These are phyloP conservation scores for Bostrychus sinensis DNA, from an alignment of 2,113 vertebrate genomes.

Conservation along the genomic window DNA sequence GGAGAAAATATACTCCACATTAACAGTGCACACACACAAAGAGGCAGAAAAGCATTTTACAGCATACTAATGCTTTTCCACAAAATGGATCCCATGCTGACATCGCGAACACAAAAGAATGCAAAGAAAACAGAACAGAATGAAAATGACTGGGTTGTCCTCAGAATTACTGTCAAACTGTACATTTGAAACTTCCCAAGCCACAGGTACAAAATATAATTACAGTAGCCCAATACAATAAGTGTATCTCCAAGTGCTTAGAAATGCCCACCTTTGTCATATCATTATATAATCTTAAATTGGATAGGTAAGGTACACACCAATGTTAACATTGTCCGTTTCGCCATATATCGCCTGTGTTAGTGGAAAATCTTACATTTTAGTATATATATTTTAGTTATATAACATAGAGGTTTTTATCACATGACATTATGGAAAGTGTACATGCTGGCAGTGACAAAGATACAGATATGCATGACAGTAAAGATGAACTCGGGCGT, in stretches of 20 bases:
- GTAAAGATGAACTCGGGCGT: conserved; percentile 11
- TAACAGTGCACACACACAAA: conserved; percentile 27
- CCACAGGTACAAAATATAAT: not conserved
- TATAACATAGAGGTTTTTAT: no score
- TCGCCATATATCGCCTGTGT: no score
- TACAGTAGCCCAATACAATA: not conserved
- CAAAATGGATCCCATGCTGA: conserved; percentile 57
- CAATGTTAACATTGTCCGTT: no score
- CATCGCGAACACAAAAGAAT: conserved; percentile 32
- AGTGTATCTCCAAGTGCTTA: not conserved
- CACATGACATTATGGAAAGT: not conserved
- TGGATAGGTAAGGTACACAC: no score
- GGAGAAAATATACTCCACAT: conserved; percentile 16
- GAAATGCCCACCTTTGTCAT: no score
- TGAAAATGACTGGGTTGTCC: conserved; percentile 1
- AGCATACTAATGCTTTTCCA: conserved; percentile 57
- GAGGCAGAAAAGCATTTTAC: conserved; percentile 48
- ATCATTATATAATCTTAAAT: no score
- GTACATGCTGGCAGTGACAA: not conserved
- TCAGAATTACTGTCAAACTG: not conserved
- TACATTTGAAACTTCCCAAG: not conserved
- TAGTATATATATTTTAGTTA: no score
- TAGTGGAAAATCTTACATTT: no score
- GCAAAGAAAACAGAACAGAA: conserved; percentile 34
- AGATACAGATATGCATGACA: not conserved